Percentiles rank a stretch among this genome's conserved stretches.
Evolutionary conservation across 2,113 vertebrate genomes (phyloP).

Genomic region (Ranitomeya imitator): DNA sequence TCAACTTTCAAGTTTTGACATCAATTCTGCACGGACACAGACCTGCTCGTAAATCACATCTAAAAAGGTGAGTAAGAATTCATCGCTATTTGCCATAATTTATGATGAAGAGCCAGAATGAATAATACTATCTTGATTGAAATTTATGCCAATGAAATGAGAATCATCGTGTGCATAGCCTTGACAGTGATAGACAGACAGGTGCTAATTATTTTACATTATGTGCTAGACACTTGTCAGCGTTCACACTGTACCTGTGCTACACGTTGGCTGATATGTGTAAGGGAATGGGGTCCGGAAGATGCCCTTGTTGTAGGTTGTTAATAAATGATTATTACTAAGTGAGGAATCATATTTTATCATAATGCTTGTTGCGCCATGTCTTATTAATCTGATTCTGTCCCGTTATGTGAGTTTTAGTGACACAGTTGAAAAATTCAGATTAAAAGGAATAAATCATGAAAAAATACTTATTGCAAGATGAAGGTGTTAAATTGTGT

Average conservation of each 20-base stretch:
- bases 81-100: background rate
- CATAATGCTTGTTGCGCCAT: too few relatives aligned
- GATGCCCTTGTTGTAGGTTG: too few relatives aligned
- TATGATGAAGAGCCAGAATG: background rate
- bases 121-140: constrained; percentile 43
- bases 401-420: too few relatives aligned
- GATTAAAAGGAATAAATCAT: too few relatives aligned
- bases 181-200: constrained; percentile 14
- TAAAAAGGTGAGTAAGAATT: constrained; percentile 11
- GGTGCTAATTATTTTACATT: background rate
- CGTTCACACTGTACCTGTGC: background rate
- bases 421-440: too few relatives aligned
- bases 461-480: too few relatives aligned
- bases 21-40: background rate
- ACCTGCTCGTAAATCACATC: background rate
- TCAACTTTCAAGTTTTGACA: background rate
- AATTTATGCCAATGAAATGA: background rate
- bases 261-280: background rate
- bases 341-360: too few relatives aligned
- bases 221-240: background rate
- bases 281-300: background rate
- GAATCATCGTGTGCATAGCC: background rate
- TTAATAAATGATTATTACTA: too few relatives aligned
- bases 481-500: too few relatives aligned
- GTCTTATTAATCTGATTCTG: too few relatives aligned